phyloP scores from a whole-genome alignment of 2,113 vertebrate genomes.

The Mobula hypostoma region DNA sequence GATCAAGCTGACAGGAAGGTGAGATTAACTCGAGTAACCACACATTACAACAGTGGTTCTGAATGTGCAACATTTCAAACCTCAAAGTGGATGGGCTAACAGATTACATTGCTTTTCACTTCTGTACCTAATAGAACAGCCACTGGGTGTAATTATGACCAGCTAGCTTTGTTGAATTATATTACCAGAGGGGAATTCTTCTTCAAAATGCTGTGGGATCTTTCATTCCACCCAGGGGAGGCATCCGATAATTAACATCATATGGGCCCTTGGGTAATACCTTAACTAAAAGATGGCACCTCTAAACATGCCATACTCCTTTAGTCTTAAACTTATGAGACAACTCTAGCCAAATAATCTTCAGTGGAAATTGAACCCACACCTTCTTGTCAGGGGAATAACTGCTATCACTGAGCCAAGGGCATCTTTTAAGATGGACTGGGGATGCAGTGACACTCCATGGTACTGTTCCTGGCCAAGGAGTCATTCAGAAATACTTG shows the following conservation, averaged over 20 bases:
- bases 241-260: background rate
- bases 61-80: too few species aligned
- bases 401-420: background rate
- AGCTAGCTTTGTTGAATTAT: background rate
- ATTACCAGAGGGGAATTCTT: background rate
- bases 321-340: background rate
- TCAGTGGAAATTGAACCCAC: background rate
- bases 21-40: too few species aligned
- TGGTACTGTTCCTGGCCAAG: background rate
- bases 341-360: background rate
- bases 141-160: background rate
- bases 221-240: background rate
- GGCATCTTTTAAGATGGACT: background rate
- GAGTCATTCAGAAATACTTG: background rate
- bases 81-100: too few species aligned
- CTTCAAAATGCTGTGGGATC: background rate
- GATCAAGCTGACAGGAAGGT: too few species aligned
- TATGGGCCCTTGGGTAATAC: background rate
- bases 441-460: background rate
- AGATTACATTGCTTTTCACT: too few species aligned
- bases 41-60: too few species aligned
- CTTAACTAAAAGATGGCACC: background rate
- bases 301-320: too few species aligned
- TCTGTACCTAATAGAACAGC: too few species aligned
- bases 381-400: background rate